A percentile compares a stretch with the other conserved stretches of the same genome.
Evolutionary conservation across 2,797 vertebrate genomes (phyloP).

Genomic region (Bucorvus abyssinicus): DNA sequence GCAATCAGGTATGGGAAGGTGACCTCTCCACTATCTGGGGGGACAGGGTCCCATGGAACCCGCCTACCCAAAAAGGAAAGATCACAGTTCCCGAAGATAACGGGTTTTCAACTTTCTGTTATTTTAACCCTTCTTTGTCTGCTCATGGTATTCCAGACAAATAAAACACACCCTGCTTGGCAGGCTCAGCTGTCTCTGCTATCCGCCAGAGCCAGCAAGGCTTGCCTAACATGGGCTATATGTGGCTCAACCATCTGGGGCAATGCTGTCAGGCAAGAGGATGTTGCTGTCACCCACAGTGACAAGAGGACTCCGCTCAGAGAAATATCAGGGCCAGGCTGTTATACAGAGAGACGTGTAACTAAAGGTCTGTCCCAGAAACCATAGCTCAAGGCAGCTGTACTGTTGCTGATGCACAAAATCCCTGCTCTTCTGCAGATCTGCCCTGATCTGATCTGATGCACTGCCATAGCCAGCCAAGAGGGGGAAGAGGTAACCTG

Average conservation of each 20-base stretch:
- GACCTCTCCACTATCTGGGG: conserved; percentile 10
- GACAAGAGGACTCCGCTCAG: neutral
- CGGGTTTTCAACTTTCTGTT: neutral
- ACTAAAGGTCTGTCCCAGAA: neutral
- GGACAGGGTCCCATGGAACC: neutral
- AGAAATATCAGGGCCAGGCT: neutral
- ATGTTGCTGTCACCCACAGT: neutral
- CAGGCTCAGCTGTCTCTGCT: neutral
- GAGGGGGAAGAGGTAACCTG: neutral
- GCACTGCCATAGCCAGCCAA: neutral
- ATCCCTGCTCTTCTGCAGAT: neutral
- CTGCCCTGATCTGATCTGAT: neutral
- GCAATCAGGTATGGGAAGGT: conserved; percentile 20
- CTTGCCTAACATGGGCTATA: neutral
- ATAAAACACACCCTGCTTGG: conserved; percentile 20
- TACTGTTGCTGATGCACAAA: neutral
- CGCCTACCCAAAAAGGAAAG: neutral
- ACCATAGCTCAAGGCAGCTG: neutral
- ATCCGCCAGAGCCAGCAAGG: neutral
- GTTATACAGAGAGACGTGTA: neutral
- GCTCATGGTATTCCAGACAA: conserved; percentile 4
- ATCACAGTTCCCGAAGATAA: conserved; percentile 19
- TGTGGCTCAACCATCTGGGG: neutral
- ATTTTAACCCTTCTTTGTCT: conserved; percentile 45
- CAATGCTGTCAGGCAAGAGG: neutral